Evolutionary conservation across 2,888 invertebrate genomes (phyloP).

Genomic region (Diarsia dahlii): DNA sequence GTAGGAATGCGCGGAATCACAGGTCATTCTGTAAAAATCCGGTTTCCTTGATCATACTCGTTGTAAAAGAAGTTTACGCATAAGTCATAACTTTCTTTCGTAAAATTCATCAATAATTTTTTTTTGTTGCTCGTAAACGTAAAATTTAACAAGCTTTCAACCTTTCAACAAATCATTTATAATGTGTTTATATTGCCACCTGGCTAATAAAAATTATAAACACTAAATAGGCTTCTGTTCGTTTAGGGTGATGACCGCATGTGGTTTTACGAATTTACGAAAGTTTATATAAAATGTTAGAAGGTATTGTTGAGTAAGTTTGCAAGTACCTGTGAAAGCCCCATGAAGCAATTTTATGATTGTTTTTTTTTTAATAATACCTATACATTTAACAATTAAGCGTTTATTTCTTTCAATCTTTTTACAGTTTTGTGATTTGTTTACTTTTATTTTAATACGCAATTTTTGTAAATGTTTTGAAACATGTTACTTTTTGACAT

Average conservation of each 20-base stretch:
- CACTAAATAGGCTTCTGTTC: constrained; percentile 2
- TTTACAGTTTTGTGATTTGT: constrained; percentile 6
- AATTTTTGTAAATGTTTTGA: constrained; percentile 38
- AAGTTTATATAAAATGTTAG: neutral
- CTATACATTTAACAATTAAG: constrained; percentile 10
- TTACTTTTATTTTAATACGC: constrained; percentile 36
- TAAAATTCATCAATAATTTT: neutral
- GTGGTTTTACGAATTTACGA: neutral
- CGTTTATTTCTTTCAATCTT: constrained; percentile 20
- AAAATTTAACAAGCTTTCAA: too few species aligned
- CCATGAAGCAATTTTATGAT: constrained; percentile 26
- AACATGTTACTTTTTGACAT: constrained; percentile 54
- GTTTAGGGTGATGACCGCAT: neutral
- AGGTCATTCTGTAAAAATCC: neutral
- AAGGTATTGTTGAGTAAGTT: neutral
- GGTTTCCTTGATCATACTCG: neutral
- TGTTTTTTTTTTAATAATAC: neutral
- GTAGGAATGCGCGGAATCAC: neutral
- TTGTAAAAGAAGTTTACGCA: constrained; percentile 16
- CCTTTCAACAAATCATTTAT: too few species aligned
- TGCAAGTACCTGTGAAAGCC: constrained; percentile 27
- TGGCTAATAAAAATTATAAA: constrained; percentile 6
- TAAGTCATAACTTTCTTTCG: constrained; percentile 12
- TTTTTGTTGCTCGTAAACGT: neutral
- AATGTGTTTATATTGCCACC: neutral